Evolutionary conservation across 2,797 vertebrate genomes (phyloP), one percentile per base, ranked within the genome.

Genomic region (Sebastes vulpes): DNA sequence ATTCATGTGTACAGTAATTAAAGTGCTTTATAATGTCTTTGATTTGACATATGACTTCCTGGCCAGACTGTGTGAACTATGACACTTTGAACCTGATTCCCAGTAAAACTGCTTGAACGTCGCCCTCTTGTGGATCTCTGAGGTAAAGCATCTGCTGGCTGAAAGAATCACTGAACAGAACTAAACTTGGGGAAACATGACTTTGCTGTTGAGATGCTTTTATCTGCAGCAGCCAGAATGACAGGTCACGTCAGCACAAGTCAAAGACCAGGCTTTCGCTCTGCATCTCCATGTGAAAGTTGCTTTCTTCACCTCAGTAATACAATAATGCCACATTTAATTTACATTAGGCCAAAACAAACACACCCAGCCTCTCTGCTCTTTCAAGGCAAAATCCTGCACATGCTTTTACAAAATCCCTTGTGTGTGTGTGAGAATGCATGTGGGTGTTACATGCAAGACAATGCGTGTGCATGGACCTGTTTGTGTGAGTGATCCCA

Each of bases 91-190:
- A 2, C 3, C 9, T 76, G 16, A 54, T 54, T 21, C 2, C 8
- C 32, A 16, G 31, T 29, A 32, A 74, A 66, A 52, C 20, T 68
- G 66, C 28, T 65, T 77, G 16, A 80, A 72, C 29, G 14, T 7
- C 9, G 82, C 84, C 90, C 84, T 82, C 92, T 81, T 50, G 87
- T 90, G 92, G 85, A 63, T 26, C 4, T 65, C 11, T 50, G 64
- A 56, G 53, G 54, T 69, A 77, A 53, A 31, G 21, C 81, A 75
- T 10, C 57, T 65, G 9, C 11, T 21, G 23, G 6, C 48, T 54
- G 3, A 59, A 83, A 48, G 16, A 18, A 1, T 4, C 18, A 60
- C 16, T 32, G 25, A 61, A 57, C 21, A 4, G 1, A 46, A 16
- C 46, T 9, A 23, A 35, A 72, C 28, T 21, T 18, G 9, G 48